Percentiles rank a stretch among this genome's conserved stretches.
These are phyloP conservation scores for Apoderus coryli DNA, from an alignment of 2,888 invertebrate species.

Conservation along the genomic window DNA sequence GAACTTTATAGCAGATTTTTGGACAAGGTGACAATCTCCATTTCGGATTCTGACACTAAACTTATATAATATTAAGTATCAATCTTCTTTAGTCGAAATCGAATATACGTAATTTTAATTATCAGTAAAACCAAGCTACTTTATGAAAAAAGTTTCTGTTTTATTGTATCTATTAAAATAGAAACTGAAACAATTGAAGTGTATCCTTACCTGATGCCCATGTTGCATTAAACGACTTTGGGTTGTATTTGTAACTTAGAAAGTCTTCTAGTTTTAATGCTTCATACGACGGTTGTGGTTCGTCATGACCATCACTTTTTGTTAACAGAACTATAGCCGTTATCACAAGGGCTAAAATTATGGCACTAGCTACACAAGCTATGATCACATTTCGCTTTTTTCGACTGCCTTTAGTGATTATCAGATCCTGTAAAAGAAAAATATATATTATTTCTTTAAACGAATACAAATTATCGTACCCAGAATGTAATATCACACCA, in stretches of 20 bases:
- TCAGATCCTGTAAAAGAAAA: conserved; percentile 40
- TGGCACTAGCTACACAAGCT: conserved; percentile 39
- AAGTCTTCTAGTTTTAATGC: conserved; percentile 54
- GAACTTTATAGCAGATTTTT: no score
- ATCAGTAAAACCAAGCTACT: no score
- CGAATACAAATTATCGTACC: no score
- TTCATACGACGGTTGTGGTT: conserved; percentile 16
- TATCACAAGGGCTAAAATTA: conserved; percentile 45
- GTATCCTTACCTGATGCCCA: conserved; percentile 58
- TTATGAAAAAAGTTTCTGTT: no score
- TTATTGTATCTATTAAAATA: conserved; percentile 2
- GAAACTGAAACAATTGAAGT: conserved; percentile 3
- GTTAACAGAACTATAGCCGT: conserved; percentile 32
- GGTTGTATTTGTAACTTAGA: conserved; percentile 48
- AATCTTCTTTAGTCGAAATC: no score
- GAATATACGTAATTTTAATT: no score
- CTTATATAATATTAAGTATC: no score
- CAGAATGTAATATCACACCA: no score
- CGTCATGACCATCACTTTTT: conserved; percentile 15
- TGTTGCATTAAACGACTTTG: conserved; percentile 61
- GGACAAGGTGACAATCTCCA: no score
- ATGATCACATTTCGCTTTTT: conserved; percentile 38
- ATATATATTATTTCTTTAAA: no score
- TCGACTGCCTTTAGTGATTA: conserved; percentile 40
- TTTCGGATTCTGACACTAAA: no score